Evolutionary conservation across 2,888 invertebrate genomes (phyloP), one percentile per base, ranked within the genome.

Genomic region (Melanostoma scalare): DNA sequence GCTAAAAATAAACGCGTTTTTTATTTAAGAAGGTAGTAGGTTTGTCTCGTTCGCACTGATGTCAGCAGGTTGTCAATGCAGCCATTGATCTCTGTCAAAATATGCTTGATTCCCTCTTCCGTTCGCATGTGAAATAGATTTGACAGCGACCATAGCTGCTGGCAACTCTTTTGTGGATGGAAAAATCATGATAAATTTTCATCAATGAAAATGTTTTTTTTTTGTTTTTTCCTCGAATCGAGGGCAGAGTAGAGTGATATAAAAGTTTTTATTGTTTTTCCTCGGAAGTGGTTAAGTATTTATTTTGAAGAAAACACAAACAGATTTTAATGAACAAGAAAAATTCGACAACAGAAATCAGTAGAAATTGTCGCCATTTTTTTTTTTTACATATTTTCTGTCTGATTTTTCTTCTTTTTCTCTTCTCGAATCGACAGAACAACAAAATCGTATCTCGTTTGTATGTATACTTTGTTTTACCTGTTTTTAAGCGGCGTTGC

Each of bases 401-500:
- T 63, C 77, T 71, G 71, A 52, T 72, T 81, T 72, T 81, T 72
- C 61, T 52, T 33, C 58, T 48, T 55, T 42, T 67, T 40, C 72
- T 56, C 35, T 67, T 33, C 50, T 58, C 58, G 46, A 56, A 56
- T 68, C 69, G 46, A 6, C 10, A 46, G 44, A 63, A 61, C 40
- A 69, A 10, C 48, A 63, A 50, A 46, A 53, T 44, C 44, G 9
- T 58, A 58, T 82, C 52, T 61, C 33, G 48, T 68, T 56, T 77
- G 73, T 69, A 61, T 77, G 67, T 38, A 65, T 63, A 58, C 42
- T 74, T 73, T 78, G 73, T 58, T 82, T 78, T 82, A 82, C 82
- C 82, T 82, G 78, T 78, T 82, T 82, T 81, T 77, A 78, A 63
- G 73, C 81, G 82, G 68, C 82, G 82, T 82, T 82, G 78, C 82